A percentile compares a stretch with the other conserved stretches of the same genome.
Evolutionary conservation across 2,113 vertebrate species (phyloP).

Genomic region (Dipodomys ordii): DNA sequence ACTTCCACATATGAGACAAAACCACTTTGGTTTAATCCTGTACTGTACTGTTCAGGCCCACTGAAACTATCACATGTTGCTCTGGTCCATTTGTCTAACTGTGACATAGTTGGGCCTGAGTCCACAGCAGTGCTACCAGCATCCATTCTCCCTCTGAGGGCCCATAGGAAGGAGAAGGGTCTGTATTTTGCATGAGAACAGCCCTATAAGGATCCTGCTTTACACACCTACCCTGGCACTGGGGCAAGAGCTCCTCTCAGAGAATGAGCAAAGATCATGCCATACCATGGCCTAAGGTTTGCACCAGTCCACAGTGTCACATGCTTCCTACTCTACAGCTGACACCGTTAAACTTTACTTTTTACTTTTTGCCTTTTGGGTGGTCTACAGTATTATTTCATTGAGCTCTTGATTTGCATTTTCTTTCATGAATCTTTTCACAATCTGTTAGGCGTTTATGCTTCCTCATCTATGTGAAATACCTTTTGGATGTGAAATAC

Average conservation of each 20-base stretch:
- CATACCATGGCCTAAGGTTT: not conserved
- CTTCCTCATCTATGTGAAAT: conserved; percentile 28
- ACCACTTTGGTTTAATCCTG: too few relatives aligned
- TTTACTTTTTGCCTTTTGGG: not conserved
- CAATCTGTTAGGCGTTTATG: not conserved
- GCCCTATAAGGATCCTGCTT: not conserved
- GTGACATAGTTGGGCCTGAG: not conserved
- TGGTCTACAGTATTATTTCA: not conserved
- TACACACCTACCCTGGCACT: not conserved
- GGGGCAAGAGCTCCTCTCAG: not conserved
- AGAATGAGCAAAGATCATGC: too few relatives aligned
- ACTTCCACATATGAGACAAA: too few relatives aligned
- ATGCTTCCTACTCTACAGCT: not conserved
- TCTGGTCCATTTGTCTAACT: not conserved
- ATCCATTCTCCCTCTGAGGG: fast-evolving
- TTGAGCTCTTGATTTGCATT: not conserved
- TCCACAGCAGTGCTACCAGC: fast-evolving
- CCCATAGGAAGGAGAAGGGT: not conserved
- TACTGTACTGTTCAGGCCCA: not conserved
- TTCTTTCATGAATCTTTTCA: not conserved
- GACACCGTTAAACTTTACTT: not conserved
- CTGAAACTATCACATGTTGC: not conserved
- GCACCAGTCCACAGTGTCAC: not conserved
- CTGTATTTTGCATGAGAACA: not conserved
- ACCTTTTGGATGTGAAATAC: not conserved